These are phyloP conservation scores for Perizoma flavofasciatum DNA, from an alignment of 2,888 invertebrate genomes.

Conservation along the genomic window DNA sequence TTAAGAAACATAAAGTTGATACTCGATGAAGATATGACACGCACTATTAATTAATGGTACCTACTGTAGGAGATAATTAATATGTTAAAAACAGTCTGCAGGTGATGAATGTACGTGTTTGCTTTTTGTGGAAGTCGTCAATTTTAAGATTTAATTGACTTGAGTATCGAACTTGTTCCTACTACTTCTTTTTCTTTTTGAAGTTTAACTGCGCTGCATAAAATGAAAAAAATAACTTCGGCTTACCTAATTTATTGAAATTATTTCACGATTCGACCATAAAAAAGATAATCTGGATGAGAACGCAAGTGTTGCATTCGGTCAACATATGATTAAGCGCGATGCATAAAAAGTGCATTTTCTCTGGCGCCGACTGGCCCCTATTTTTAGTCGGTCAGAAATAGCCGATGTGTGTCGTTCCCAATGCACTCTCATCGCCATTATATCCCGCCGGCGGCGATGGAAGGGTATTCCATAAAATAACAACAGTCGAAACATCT, in stretches of 20 bases:
- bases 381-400: constrained; percentile 72
- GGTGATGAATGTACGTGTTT: constrained; percentile 18
- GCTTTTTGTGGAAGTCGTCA: constrained; percentile 16
- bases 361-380: constrained; percentile 48
- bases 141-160: constrained; percentile 18
- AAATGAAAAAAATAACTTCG: constrained; percentile 2
- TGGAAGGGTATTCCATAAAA: constrained; percentile 39
- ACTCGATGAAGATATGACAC: constrained; percentile 35
- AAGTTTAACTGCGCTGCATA: not conserved
- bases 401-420: constrained; percentile 66
- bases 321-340: constrained; percentile 56
- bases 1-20: constrained; percentile 31
- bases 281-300: constrained; percentile 16
- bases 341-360: constrained; percentile 75
- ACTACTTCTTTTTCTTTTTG: not conserved
- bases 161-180: constrained; percentile 13
- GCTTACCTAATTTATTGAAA: constrained; percentile 4
- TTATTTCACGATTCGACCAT: constrained; percentile 21
- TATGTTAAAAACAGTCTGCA: constrained; percentile 17
- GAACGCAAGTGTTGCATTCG: constrained; percentile 19
- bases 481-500: constrained; percentile 29
- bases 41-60: constrained; percentile 24
- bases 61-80: constrained; percentile 24
- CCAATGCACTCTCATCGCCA: constrained; percentile 56
- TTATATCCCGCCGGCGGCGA: constrained; percentile 43